Conservation (phyloP, 2,113 vertebrate species). For the Tonatia bakeri region DNA sequence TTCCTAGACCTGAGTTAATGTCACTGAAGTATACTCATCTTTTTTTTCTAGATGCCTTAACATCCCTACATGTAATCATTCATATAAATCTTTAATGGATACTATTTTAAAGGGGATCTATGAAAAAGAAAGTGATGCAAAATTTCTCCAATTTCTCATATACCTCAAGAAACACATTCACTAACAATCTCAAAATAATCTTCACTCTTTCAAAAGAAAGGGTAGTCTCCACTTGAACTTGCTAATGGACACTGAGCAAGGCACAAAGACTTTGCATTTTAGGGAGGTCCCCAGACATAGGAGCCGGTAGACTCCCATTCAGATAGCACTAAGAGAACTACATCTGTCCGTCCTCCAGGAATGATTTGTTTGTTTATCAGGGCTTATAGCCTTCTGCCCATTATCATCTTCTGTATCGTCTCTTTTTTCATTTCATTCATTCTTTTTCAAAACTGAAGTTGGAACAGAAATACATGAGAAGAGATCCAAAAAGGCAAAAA, state of each 20-base stretch:
- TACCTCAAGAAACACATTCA: neutral
- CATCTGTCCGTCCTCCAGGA: neutral
- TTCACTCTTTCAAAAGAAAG: neutral
- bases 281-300: neutral
- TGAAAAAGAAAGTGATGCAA: neutral
- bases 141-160: neutral
- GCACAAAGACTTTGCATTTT: neutral
- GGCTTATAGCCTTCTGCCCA: neutral
- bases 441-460: conserved; percentile 4
- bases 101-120: neutral
- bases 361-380: neutral
- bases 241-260: neutral
- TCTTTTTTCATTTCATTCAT: neutral
- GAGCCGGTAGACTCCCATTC: neutral
- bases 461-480: neutral
- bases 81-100: neutral
- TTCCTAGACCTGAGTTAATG: neutral
- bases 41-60: neutral
- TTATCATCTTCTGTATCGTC: neutral
- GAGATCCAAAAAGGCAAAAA: neutral
- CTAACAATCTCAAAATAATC: neutral
- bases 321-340: neutral
- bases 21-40: neutral
- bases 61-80: neutral
- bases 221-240: neutral